Evolutionary conservation across 2,113 vertebrate species (phyloP).

Genomic region (Megaptera novaeangliae): DNA sequence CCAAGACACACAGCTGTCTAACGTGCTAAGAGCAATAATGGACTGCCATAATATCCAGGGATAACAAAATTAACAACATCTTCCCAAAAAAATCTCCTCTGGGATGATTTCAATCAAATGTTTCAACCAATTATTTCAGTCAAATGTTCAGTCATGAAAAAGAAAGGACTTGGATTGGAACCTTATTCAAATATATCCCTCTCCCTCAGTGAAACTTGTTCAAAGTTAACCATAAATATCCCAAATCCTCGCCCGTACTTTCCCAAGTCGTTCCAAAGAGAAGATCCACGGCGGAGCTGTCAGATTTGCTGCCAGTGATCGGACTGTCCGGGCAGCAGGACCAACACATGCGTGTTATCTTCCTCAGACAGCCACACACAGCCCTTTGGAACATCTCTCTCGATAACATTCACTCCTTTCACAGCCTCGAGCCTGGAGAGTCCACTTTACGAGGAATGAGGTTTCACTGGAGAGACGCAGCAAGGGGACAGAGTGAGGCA

Average conservation of each 20-base stretch:
- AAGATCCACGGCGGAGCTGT: neutral
- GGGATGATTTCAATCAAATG: neutral
- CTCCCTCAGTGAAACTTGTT: neutral
- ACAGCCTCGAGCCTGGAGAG: neutral
- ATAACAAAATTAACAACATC: slow-evolving; percentile 17
- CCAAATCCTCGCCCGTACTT: neutral
- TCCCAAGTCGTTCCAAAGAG: neutral
- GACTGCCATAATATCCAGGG: neutral
- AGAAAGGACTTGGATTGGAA: neutral
- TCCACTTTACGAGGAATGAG: neutral
- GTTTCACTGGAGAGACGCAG: neutral
- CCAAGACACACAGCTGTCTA: neutral
- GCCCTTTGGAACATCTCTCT: neutral
- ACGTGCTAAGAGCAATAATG: neutral
- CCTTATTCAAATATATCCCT: neutral
- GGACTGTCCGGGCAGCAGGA: neutral
- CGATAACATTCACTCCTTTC: neutral
- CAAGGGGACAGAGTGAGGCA: neutral
- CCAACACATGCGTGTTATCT: neutral
- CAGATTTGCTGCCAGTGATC: neutral
- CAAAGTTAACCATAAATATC: neutral
- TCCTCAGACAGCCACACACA: neutral
- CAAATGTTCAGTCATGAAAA: neutral
- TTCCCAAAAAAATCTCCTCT: neutral
- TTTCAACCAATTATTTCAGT: neutral